Percentiles rank a stretch among this genome's conserved stretches.
These are phyloP conservation scores for Pemphredon lugubris DNA, from an alignment of 2,888 invertebrate species.

Conservation along the genomic window DNA sequence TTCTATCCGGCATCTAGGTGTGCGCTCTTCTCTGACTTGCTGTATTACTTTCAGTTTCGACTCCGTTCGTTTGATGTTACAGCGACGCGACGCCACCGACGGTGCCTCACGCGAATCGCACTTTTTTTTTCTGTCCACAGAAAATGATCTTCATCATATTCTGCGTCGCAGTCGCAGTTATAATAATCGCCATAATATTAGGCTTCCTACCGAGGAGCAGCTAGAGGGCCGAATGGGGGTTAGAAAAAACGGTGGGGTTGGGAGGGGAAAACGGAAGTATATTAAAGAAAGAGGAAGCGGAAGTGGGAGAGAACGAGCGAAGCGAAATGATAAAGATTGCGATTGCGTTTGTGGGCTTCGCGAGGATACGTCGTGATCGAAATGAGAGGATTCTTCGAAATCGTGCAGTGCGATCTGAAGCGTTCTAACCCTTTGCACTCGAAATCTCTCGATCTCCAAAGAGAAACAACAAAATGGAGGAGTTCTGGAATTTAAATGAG, in stretches of 20 bases:
- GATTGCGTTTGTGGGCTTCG: conserved; percentile 2
- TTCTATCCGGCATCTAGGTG: no score
- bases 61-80: conserved; percentile 3
- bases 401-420: conserved; percentile 20
- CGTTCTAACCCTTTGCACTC: not conserved
- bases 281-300: conserved; percentile 20
- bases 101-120: conserved; percentile 37
- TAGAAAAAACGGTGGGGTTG: conserved; percentile 28
- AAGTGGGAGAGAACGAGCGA: not conserved
- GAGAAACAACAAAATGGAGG: no score
- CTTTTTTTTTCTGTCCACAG: conserved; percentile 77
- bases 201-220: conserved; percentile 72
- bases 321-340: not conserved
- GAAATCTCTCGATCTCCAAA: not conserved
- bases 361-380: conserved; percentile 23
- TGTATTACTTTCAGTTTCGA: not conserved
- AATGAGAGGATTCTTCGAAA: not conserved
- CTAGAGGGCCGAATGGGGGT: conserved; percentile 66
- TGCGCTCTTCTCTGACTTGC: conserved; percentile 15
- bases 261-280: not conserved
- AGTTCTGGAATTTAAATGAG: no score
- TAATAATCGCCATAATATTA: conserved; percentile 78
- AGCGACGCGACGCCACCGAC: not conserved
- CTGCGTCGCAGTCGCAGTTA: conserved; percentile 79
- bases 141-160: conserved; percentile 80